These are phyloP conservation scores for Lutjanus erythropterus DNA, from an alignment of 2,113 vertebrate species.

Conservation along the genomic window DNA sequence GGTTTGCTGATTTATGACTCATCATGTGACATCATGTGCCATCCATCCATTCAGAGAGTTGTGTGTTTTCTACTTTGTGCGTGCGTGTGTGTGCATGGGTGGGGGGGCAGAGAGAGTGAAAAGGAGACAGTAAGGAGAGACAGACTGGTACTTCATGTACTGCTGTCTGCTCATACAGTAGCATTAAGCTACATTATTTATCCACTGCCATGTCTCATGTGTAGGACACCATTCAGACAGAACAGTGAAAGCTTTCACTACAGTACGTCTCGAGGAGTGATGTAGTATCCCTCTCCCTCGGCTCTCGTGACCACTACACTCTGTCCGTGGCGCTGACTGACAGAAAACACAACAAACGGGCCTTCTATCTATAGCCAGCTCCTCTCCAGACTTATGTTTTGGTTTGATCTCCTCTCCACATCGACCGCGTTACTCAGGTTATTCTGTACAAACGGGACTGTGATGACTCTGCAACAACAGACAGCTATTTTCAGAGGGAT, in stretches of 20 bases:
- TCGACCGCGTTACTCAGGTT: conserved; percentile 39
- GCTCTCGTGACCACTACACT: conserved; percentile 7
- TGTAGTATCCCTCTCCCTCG: conserved; percentile 10
- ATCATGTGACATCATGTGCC: conserved; percentile 47
- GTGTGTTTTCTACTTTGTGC: conserved; percentile 7
- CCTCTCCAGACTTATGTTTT: conserved; percentile 46
- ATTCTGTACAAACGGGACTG: conserved; percentile 39
- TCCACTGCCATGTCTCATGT: conserved; percentile 38
- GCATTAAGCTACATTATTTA: conserved; percentile 68
- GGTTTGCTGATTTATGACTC: conserved; percentile 62
- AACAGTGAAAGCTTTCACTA: conserved; percentile 63
- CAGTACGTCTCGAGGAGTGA: neutral
- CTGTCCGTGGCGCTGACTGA: conserved; percentile 49
- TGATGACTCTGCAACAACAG: conserved; percentile 67
- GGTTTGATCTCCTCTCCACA: conserved; percentile 39
- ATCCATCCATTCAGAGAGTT: conserved; percentile 38
- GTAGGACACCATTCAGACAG: conserved; percentile 57
- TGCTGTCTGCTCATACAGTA: conserved; percentile 46
- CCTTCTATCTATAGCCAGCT: conserved; percentile 37
- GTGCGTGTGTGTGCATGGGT: conserved; percentile 11
- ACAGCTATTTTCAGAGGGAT: conserved; percentile 67
- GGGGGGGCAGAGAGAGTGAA: conserved; percentile 10
- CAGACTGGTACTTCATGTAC: conserved; percentile 63
- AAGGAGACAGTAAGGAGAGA: conserved; percentile 17
- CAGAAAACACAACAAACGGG: conserved; percentile 47